Evolutionary conservation across 2,888 invertebrate genomes (phyloP).

Genomic region (Amiota mariae): DNA sequence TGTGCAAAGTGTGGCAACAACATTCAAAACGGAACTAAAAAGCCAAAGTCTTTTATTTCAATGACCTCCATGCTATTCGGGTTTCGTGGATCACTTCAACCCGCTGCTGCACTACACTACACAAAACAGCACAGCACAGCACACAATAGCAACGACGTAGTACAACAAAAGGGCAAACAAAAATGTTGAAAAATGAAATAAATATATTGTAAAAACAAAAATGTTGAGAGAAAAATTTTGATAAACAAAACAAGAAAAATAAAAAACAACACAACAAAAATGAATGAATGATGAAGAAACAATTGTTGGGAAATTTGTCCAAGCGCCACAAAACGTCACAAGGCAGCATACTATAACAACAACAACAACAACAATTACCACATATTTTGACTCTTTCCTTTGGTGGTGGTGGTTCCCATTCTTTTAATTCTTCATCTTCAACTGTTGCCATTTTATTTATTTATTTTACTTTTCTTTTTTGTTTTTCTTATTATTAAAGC

Average conservation of each 20-base stretch:
- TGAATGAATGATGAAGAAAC: slow-evolving; percentile 45
- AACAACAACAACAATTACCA: slow-evolving; percentile 19
- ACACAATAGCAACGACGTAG: neutral
- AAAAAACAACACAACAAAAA: neutral
- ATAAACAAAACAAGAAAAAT: neutral
- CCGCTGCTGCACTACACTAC: neutral
- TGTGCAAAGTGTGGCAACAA: slow-evolving; percentile 15
- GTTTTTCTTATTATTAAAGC: neutral
- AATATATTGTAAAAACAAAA: neutral
- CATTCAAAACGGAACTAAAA: slow-evolving; percentile 21
- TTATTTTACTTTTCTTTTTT: neutral
- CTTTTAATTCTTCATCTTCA: slow-evolving; percentile 4
- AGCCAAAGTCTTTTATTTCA: too few species aligned
- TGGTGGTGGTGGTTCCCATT: too few species aligned
- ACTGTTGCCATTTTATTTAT: neutral
- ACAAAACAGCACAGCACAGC: neutral
- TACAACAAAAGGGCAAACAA: neutral
- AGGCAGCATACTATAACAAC: slow-evolving; percentile 42
- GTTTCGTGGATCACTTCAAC: too few species aligned
- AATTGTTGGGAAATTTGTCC: slow-evolving; percentile 66
- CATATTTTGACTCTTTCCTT: neutral
- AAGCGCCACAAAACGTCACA: slow-evolving; percentile 23
- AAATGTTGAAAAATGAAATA: neutral
- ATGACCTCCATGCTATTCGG: too few species aligned
- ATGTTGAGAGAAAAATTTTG: neutral